Conservation (phyloP, 2,113 vertebrate genomes). For the Gadus chalcogrammus region DNA sequence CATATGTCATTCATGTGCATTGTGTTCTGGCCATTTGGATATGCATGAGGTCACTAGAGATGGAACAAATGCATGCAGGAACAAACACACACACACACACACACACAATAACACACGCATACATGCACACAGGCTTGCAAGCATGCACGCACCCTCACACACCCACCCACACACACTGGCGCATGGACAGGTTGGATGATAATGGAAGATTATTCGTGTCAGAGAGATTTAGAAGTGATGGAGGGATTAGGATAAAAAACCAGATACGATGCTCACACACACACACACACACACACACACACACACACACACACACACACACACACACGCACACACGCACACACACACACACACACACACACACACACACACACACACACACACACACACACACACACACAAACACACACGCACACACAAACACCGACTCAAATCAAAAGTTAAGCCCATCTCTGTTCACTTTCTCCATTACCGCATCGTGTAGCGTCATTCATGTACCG, state of each 20-base stretch:
- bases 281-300: background rate
- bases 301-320: background rate
- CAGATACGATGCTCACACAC: background rate
- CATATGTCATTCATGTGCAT: no score
- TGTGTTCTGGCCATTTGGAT: no score
- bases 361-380: background rate
- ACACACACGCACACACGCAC: background rate
- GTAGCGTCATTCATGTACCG: no score
- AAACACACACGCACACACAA: constrained; percentile 9
- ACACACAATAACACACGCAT: constrained; percentile 7
- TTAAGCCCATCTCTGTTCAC: background rate
- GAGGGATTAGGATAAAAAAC: constrained; percentile 33
- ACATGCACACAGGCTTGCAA: background rate
- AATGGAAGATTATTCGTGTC: constrained; percentile 31
- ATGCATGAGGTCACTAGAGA: no score
- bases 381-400: background rate
- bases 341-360: constrained; percentile 6
- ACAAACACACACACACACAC: constrained; percentile 10
- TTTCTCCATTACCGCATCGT: background rate
- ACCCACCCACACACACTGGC: constrained; percentile 1
- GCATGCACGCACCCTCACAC: background rate
- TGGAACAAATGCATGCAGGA: background rate
- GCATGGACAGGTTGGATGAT: constrained; percentile 14
- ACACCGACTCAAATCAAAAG: background rate
- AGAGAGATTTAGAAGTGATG: constrained; percentile 35